Evolutionary conservation across 2,888 invertebrate species (phyloP).

Genomic region (Latheticus oryzae): DNA sequence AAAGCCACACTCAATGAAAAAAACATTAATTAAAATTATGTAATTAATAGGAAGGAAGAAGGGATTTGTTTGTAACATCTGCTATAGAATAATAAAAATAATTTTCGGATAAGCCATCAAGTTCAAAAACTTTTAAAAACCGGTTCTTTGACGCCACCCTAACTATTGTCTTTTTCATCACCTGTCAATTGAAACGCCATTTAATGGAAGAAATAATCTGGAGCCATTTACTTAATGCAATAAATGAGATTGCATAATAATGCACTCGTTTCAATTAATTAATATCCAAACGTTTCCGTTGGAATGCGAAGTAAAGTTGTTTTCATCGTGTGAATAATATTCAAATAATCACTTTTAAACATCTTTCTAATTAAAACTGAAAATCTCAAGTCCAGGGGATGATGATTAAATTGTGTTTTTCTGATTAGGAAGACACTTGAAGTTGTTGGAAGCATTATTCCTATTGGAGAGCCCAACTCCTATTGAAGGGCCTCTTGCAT

Average conservation of each 20-base stretch:
- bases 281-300: slow-evolving; percentile 10
- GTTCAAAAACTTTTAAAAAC: slow-evolving; percentile 16
- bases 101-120: not conserved
- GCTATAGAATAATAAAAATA: not conserved
- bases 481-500: slow-evolving; percentile 57
- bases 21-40: slow-evolving; percentile 27
- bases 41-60: slow-evolving; percentile 15
- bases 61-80: slow-evolving; percentile 4
- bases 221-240: slow-evolving; percentile 33
- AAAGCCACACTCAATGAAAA: slow-evolving; percentile 3
- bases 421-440: slow-evolving; percentile 55
- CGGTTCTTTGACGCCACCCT: slow-evolving; percentile 21
- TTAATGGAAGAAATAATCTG: slow-evolving; percentile 26
- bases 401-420: slow-evolving; percentile 52
- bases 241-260: slow-evolving; percentile 33
- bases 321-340: slow-evolving; percentile 8
- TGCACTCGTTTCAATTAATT: slow-evolving; percentile 30
- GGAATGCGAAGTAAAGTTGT: slow-evolving; percentile 19
- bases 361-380: slow-evolving; percentile 14
- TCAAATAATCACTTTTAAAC: too few relatives aligned
- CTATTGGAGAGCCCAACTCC: slow-evolving; percentile 57
- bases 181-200: slow-evolving; percentile 30
- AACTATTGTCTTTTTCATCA: slow-evolving; percentile 23
- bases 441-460: slow-evolving; percentile 50
- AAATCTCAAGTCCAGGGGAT: not conserved